A percentile compares a stretch with the other conserved stretches of the same genome.
Conservation (phyloP, 2,888 invertebrate species). For the Agrochola circellaris region DNA sequence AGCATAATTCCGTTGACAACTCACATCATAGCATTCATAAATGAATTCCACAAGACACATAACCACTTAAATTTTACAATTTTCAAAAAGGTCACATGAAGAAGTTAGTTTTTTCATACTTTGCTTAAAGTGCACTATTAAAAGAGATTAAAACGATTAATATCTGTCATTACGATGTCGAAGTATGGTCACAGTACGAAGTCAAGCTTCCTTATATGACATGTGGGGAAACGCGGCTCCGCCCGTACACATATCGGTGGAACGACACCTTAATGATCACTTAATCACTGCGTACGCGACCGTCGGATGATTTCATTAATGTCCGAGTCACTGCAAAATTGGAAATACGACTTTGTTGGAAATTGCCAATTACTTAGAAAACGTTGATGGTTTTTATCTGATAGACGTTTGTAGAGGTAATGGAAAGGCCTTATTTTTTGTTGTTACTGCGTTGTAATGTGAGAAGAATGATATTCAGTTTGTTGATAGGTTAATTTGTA, state of each 20-base stretch:
- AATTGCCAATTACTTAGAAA: conserved; percentile 72
- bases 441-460: conserved; percentile 24
- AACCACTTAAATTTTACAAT: conserved; percentile 35
- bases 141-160: conserved; percentile 77
- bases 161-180: conserved; percentile 71
- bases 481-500: conserved; percentile 42
- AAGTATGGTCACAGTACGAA: conserved; percentile 76
- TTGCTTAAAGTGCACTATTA: conserved; percentile 64
- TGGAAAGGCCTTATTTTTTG: conserved; percentile 39
- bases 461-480: conserved; percentile 34
- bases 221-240: conserved; percentile 70
- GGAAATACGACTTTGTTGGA: conserved; percentile 69
- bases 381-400: conserved; percentile 45
- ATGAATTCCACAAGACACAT: conserved; percentile 28
- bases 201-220: conserved; percentile 77
- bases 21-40: conserved; percentile 11
- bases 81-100: conserved; percentile 47
- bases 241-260: conserved; percentile 71
- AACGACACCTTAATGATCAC: conserved; percentile 83
- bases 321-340: conserved; percentile 67
- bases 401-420: conserved; percentile 32
- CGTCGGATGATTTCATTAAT: conserved; percentile 77
- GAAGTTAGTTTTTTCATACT: conserved; percentile 60
- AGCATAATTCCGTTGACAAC: conserved; percentile 12
- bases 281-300: conserved; percentile 76